Base-by-base conservation (phyloP, 2,113 vertebrate genomes). In the Anhinga anhinga region DNA sequence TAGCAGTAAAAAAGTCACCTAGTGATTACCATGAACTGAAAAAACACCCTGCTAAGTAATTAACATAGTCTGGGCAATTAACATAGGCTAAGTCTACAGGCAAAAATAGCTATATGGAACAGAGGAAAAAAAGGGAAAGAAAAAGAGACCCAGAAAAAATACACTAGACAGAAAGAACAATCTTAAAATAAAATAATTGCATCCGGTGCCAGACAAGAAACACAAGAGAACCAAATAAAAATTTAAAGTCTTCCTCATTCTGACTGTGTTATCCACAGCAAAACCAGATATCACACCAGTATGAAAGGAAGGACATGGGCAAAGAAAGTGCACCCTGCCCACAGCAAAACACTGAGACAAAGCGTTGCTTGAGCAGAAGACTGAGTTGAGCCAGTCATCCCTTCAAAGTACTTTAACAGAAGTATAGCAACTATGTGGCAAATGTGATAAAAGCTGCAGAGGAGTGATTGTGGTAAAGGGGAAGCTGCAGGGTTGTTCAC, bases 51-150 rank as follows among this genome's bases (percentile, higher is more conserved):
- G 73, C 49, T 65, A 72, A 81, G 88, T 94, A 95, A 93, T 92
- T 81, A 92, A 93, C 45, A 72, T 38, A 66, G 72, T 58, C 72
- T 78, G 38, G 79, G 74, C 88, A 94, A 97, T 92, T 94, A 96
- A 86, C 15, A 88, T 4, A 77, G 45, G 67, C 82, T 71, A 92
- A 67, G 42, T 50, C 74, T 90, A 74, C 59, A 71, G 59, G 59
- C n/a, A 88, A 74, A 96, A 86, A 62, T 47, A 94, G 88, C 20
- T 90, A 66, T 34, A 59, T 40, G 71, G 84, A 59, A 69, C 66
- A 92, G 49, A 49, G 13, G 22, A 13, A 55, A 88, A 74, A 67
- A 79, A 76, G 6, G 65, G 40, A 84, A 55, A 81, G 53, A 86
- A 26, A 73, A 9, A 49, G 38, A 59, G 82, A 82, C 11, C 6